Evolutionary conservation across 2,113 vertebrate genomes (phyloP).

Genomic region (Corythornis cristatus): DNA sequence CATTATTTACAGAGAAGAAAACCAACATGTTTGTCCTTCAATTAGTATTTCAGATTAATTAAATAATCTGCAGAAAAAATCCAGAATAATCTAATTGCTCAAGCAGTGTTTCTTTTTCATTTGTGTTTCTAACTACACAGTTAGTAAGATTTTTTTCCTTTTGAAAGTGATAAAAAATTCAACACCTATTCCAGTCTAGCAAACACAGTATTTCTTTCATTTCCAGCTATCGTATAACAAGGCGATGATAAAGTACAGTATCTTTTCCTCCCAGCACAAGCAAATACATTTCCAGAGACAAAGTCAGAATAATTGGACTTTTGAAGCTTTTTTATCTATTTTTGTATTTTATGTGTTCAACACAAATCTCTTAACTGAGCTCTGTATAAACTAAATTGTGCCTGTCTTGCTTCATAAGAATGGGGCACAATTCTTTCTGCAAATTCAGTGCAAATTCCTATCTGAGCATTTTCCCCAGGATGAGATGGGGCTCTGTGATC

Average conservation of each 20-base stretch:
- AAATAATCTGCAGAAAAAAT: slow-evolving; percentile 15
- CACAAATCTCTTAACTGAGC: not conserved
- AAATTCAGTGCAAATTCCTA: not conserved
- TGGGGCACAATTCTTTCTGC: not conserved
- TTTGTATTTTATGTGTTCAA: not conserved
- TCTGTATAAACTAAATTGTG: not conserved
- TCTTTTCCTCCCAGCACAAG: not conserved
- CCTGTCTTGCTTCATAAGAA: not conserved
- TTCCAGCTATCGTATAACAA: slow-evolving; percentile 34
- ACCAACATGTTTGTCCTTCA: not conserved
- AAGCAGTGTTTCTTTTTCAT: not conserved
- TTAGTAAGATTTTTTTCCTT: not conserved
- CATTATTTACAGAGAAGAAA: not conserved
- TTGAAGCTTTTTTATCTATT: not conserved
- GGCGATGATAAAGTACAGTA: not conserved
- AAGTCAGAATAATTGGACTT: slow-evolving; percentile 1
- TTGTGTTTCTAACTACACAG: slow-evolving; percentile 9
- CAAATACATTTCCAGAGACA: slow-evolving; percentile 14
- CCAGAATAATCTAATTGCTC: not conserved
- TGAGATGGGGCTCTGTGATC: not conserved
- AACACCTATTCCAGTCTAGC: not conserved
- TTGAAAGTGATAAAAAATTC: slow-evolving; percentile 50
- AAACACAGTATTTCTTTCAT: slow-evolving; percentile 18
- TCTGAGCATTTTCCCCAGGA: not conserved
- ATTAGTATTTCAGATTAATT: not conserved